A percentile compares a stretch with the other conserved stretches of the same genome.
These are phyloP conservation scores for Phalacrocorax carbo DNA, from an alignment of 2,113 vertebrate species.

Conservation along the genomic window DNA sequence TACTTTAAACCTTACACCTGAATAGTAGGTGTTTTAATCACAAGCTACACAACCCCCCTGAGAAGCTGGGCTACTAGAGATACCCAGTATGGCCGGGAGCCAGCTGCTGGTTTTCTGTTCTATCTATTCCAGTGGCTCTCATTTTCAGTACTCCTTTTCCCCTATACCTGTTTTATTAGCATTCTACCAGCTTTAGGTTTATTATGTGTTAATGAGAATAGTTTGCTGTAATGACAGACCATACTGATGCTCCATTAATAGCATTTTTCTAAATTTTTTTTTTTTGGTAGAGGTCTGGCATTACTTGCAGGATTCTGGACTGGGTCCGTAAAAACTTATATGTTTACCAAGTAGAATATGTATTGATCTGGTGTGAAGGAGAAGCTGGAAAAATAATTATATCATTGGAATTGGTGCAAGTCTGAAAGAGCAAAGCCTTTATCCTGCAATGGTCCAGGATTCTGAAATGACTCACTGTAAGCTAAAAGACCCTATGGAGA, in stretches of 20 bases:
- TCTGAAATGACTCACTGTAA: neutral
- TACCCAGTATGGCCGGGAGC: neutral
- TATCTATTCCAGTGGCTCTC: neutral
- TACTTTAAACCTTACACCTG: neutral
- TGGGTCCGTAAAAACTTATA: fast-evolving
- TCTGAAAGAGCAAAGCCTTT: conserved; percentile 17
- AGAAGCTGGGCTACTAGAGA: neutral
- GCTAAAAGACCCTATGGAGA: conserved; percentile 7
- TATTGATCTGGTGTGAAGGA: neutral
- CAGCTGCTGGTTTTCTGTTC: neutral
- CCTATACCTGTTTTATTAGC: neutral
- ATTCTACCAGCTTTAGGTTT: neutral
- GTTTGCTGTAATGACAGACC: neutral
- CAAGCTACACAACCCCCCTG: neutral
- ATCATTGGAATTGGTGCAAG: neutral
- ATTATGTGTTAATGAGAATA: neutral
- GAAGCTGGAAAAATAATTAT: neutral
- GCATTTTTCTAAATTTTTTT: neutral
- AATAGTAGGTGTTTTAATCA: neutral
- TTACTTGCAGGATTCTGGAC: neutral
- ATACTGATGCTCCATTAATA: neutral
- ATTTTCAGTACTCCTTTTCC: neutral
- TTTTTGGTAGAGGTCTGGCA: neutral
- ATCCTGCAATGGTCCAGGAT: neutral
- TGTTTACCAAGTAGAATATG: neutral